These are phyloP conservation scores for Drosophila fungiperda DNA, from an alignment of 2,888 invertebrate genomes.

Conservation along the genomic window DNA sequence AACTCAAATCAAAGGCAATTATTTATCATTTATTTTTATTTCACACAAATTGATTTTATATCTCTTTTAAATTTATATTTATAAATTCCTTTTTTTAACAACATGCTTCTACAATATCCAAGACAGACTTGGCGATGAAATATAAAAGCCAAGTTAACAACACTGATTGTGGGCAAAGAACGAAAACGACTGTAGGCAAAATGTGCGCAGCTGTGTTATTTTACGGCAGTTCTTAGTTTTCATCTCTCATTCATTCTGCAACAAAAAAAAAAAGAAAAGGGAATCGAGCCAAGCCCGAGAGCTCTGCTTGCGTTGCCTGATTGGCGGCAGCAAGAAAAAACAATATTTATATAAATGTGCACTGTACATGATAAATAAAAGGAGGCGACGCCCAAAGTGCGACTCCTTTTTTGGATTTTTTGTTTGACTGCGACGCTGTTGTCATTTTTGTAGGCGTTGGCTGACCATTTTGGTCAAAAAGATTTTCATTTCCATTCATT, in stretches of 20 bases:
- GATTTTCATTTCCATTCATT: slow-evolving; percentile 49
- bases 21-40: not conserved
- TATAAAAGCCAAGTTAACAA: slow-evolving; percentile 3
- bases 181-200: slow-evolving; percentile 8
- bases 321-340: slow-evolving; percentile 16
- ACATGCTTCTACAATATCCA: too few relatives aligned
- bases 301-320: slow-evolving; percentile 13
- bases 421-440: slow-evolving; percentile 22
- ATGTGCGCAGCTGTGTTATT: slow-evolving; percentile 36
- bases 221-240: slow-evolving; percentile 11
- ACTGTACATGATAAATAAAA: slow-evolving; percentile 52
- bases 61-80: not conserved
- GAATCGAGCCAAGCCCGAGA: slow-evolving; percentile 38
- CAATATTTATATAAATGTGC: slow-evolving; percentile 1
- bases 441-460: slow-evolving; percentile 68
- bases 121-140: not conserved
- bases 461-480: slow-evolving; percentile 44
- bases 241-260: slow-evolving; percentile 54
- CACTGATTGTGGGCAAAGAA: slow-evolving; percentile 8
- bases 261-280: slow-evolving; percentile 34
- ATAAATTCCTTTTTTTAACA: not conserved
- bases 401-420: slow-evolving; percentile 42
- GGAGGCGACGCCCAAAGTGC: slow-evolving; percentile 46
- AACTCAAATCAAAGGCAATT: not conserved
- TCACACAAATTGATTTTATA: not conserved